A percentile compares a stretch with the other conserved stretches of the same genome.
phyloP scores from a whole-genome alignment of 2,888 invertebrate genomes.

The Melinopterus prodromus region DNA sequence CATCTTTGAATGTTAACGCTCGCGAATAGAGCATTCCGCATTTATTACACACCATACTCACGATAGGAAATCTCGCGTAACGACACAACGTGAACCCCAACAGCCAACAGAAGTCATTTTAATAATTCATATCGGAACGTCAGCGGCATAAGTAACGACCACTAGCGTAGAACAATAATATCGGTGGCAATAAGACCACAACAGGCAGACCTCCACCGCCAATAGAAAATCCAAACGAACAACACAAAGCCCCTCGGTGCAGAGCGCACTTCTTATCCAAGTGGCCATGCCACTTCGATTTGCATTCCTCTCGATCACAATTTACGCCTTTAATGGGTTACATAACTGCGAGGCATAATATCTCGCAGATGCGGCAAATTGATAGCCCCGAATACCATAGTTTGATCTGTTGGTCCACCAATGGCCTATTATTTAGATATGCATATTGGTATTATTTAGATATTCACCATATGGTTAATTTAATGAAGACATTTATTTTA shows the following conservation, averaged over 20 bases:
- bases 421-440: no score
- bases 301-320: neutral
- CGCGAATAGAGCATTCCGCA: neutral
- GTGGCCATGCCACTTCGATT: neutral
- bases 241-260: neutral
- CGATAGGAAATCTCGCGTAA: neutral
- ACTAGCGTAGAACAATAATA: neutral
- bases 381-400: no score
- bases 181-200: neutral
- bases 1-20: neutral
- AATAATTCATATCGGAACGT: conserved; percentile 4
- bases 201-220: neutral
- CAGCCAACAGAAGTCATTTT: neutral
- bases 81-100: neutral
- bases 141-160: neutral
- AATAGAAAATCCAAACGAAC: neutral
- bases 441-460: no score
- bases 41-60: neutral
- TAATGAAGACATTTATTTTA: no score
- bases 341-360: neutral
- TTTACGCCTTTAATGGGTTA: neutral
- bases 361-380: neutral
- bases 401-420: no score
- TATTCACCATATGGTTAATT: no score
- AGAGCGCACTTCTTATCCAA: neutral